phyloP scores from a whole-genome alignment of 2,888 invertebrate species.

The Penaeus monodon region DNA sequence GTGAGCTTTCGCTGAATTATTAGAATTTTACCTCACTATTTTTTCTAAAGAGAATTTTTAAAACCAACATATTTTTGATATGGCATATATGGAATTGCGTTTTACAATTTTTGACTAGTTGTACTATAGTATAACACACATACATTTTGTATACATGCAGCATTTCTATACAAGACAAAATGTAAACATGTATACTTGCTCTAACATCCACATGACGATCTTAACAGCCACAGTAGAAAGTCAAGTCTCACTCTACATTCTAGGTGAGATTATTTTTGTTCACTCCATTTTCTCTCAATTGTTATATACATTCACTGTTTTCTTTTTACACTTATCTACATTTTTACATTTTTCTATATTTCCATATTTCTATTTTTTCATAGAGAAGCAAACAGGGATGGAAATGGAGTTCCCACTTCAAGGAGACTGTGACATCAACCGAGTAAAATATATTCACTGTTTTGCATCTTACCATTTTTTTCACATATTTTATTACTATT shows the following conservation, averaged over 20 bases:
- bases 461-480: slow-evolving; percentile 61
- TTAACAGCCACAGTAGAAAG: slow-evolving; percentile 10
- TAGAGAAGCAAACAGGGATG: slow-evolving; percentile 64
- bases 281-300: slow-evolving; percentile 41
- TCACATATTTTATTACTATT: slow-evolving; percentile 58
- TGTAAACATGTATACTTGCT: neutral
- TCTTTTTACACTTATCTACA: slow-evolving; percentile 46
- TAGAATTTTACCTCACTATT: slow-evolving; percentile 38
- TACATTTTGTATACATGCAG: slow-evolving; percentile 33
- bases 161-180: slow-evolving; percentile 9
- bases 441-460: slow-evolving; percentile 63
- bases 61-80: slow-evolving; percentile 53
- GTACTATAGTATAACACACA: slow-evolving; percentile 48
- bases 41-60: slow-evolving; percentile 38
- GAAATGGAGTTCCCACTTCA: slow-evolving; percentile 65
- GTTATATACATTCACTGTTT: slow-evolving; percentile 35
- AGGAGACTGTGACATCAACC: slow-evolving; percentile 63
- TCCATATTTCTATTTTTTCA: slow-evolving; percentile 64
- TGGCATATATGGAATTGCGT: slow-evolving; percentile 47
- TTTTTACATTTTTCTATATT: slow-evolving; percentile 61
- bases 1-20: slow-evolving; percentile 46
- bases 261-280: slow-evolving; percentile 33
- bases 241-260: slow-evolving; percentile 12
- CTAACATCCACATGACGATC: neutral
- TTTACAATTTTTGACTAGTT: slow-evolving; percentile 54